Base-by-base conservation (phyloP, 2,113 vertebrate genomes). In the Ginglymostoma cirratum region DNA sequence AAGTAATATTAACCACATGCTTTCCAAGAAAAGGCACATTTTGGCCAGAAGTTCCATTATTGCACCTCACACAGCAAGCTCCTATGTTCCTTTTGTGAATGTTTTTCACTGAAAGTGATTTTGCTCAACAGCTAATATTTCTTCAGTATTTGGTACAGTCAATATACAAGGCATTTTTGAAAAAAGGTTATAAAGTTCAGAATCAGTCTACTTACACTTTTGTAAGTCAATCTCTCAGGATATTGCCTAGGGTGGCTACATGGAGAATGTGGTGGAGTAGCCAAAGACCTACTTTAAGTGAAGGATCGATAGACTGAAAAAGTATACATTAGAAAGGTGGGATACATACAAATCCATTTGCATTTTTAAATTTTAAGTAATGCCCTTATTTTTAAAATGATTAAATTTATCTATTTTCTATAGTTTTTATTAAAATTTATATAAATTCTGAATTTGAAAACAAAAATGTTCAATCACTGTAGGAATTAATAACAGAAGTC, bases 31-130 rank as follows among this genome's bases (percentile, higher is more conserved):
- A 92, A 92, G 14, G 30, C 87, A 65, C 65, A 34, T 92, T 61
- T 92, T 92, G 87, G 87, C 87, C 87, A n/a, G 87, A 92, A 34
- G 34, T 92, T 92, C 14, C 55, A n/a, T 92, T 92, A 65, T 92
- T 92, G 38, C 87, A 92, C 87, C 34, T 92, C 55, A 92, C 27
- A 61, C 27, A 92, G 55, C 55, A 92, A 92, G 87, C 0, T 65
- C 65, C 24, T 17, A 65, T 19, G 52, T 19, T 92, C 27, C 87
- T 92, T 61, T 92, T 65, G 34, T 45, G 72, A 83, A 83, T 38
- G 19, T 38, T 83, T 83, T 38, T 34, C 48, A 55, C 48, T 92
- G 87, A 34, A 92, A 65, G 30, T 5, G 52, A 17, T n/a, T 92
- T 19, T n/a, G 55, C 55, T n/a, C 27, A 92, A 65, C 30, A 92